A percentile compares a stretch with the other conserved stretches of the same genome.
Evolutionary conservation across 2,888 invertebrate genomes (phyloP).

Genomic region (Phengaris arion): DNA sequence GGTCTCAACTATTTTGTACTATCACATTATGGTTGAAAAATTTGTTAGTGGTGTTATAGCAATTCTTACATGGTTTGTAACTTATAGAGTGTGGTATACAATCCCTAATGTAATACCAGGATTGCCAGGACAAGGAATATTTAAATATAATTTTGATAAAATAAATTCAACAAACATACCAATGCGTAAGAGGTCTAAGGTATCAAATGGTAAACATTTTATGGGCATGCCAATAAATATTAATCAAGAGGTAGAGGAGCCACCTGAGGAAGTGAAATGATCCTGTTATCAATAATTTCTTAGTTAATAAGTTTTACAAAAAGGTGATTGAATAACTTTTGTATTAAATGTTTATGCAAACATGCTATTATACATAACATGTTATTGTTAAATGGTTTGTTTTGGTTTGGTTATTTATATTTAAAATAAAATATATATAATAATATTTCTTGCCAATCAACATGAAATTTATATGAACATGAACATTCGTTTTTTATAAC

Average conservation of each 20-base stretch:
- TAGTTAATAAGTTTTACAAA: not conserved
- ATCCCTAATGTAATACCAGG: slow-evolving; percentile 82
- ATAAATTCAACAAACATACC: slow-evolving; percentile 48
- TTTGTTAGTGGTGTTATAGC: slow-evolving; percentile 93
- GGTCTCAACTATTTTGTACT: slow-evolving; percentile 94
- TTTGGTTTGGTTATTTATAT: not conserved
- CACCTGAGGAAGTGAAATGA: slow-evolving; percentile 59
- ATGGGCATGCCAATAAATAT: slow-evolving; percentile 89
- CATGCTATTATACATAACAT: not conserved
- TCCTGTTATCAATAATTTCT: not conserved
- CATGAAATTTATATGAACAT: too few relatives aligned
- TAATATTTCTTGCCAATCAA: too few relatives aligned
- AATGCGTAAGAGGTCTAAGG: slow-evolving; percentile 63
- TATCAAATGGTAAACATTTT: slow-evolving; percentile 80
- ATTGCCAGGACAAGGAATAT: slow-evolving; percentile 88
- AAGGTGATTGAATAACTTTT: slow-evolving; percentile 14
- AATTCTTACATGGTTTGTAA: slow-evolving; percentile 93
- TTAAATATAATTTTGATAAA: slow-evolving; percentile 85
- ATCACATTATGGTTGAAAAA: slow-evolving; percentile 98
- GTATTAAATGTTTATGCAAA: not conserved
- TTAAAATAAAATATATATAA: not conserved
- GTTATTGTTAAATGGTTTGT: not conserved
- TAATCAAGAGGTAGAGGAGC: slow-evolving; percentile 57
- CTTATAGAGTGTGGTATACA: slow-evolving; percentile 89
- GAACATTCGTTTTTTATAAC: too few relatives aligned